Percentiles rank a stretch among this genome's conserved stretches.
phyloP scores from a whole-genome alignment of 2,888 invertebrate genomes.

The Smittia sp. region DNA sequence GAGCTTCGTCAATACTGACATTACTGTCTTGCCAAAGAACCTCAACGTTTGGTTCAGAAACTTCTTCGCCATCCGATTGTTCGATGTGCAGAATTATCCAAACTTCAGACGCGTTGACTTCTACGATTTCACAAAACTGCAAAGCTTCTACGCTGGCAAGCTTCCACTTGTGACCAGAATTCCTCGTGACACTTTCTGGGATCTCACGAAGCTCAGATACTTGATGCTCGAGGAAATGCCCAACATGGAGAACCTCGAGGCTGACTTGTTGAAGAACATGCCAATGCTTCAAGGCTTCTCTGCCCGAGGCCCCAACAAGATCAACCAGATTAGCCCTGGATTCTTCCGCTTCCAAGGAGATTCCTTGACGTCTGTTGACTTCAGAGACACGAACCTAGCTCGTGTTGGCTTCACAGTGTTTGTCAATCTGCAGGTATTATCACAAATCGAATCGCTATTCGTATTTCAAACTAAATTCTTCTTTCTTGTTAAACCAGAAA shows the following conservation, averaged over 20 bases:
- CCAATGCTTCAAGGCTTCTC: background rate
- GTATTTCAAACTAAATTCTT: no score
- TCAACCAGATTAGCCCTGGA: background rate
- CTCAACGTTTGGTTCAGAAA: background rate
- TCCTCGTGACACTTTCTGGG: background rate
- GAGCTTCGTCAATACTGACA: background rate
- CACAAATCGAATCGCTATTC: no score
- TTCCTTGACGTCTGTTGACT: background rate
- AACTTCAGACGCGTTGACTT: background rate
- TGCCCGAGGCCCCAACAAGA: background rate
- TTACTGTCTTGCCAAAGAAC: background rate
- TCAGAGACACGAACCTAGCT: background rate
- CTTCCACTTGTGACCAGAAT: background rate
- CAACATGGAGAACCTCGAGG: background rate
- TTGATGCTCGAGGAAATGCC: background rate
- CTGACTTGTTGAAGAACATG: background rate
- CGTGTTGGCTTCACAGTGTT: background rate
- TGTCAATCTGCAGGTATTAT: no score
- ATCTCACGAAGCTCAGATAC: background rate
- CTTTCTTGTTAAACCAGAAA: no score
- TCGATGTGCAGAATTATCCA: background rate
- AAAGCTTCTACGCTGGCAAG: background rate
- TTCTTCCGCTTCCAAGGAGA: background rate
- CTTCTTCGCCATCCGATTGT: background rate
- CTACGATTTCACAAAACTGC: background rate